A percentile compares a stretch with the other conserved stretches of the same genome.
These are phyloP conservation scores for Xestoiulus laeticollis DNA, from an alignment of 2,888 invertebrate species.

Conservation along the genomic window DNA sequence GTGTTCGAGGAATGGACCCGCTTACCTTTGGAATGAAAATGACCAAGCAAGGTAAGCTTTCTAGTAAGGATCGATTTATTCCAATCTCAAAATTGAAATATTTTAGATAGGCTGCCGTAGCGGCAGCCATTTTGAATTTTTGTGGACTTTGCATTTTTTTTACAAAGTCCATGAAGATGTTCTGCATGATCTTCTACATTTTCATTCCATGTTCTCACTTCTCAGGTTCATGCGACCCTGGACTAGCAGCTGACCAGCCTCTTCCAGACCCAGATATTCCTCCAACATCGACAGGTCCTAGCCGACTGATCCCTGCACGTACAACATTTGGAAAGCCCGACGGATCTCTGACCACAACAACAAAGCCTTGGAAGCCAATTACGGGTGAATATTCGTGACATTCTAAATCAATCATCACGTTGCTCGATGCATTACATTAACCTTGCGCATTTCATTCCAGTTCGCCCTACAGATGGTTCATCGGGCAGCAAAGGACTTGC, in stretches of 20 bases:
- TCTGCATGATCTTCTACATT: no score
- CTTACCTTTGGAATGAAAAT: constrained; percentile 72
- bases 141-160: no score
- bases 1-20: constrained; percentile 71
- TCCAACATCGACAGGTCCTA: constrained; percentile 56
- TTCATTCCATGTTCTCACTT: not conserved
- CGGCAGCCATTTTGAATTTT: no score
- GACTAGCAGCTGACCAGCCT: constrained; percentile 44
- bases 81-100: not conserved
- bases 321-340: constrained; percentile 45
- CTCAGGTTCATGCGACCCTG: constrained; percentile 56
- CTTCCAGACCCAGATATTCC: constrained; percentile 32
- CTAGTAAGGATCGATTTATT: constrained; percentile 29
- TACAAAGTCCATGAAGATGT: no score
- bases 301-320: constrained; percentile 52
- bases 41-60: constrained; percentile 61
- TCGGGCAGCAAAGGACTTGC: not conserved
- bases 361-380: constrained; percentile 60
- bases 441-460: not conserved
- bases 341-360: constrained; percentile 56
- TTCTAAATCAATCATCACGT: not conserved
- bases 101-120: no score
- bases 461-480: constrained; percentile 3
- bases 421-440: not conserved
- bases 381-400: constrained; percentile 57